Evolutionary conservation across 2,888 invertebrate species (phyloP).

Genomic region (Gnatocerus cornutus): DNA sequence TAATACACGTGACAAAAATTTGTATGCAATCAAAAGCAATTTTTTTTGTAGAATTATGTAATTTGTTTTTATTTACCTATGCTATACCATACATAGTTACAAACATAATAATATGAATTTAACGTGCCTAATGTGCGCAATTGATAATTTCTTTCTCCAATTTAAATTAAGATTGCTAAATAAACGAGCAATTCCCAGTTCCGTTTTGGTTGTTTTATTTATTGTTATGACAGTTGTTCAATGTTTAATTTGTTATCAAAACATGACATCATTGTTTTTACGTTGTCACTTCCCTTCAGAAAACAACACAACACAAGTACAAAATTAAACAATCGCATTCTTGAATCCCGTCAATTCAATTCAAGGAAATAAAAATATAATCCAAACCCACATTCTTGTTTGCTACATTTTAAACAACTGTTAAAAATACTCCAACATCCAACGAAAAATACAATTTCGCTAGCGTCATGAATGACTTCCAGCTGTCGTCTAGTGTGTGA

Average conservation of each 20-base stretch:
- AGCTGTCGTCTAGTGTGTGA: constrained; percentile 16
- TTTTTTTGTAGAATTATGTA: too few species aligned
- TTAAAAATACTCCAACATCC: constrained; percentile 16
- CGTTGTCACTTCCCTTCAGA: neutral
- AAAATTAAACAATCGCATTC: neutral
- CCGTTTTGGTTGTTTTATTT: neutral
- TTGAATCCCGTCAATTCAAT: neutral
- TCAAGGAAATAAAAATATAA: constrained; percentile 3
- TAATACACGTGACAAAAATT: too few species aligned
- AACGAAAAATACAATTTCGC: constrained; percentile 8
- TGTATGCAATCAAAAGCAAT: too few species aligned
- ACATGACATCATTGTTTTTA: neutral
- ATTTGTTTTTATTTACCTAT: too few species aligned
- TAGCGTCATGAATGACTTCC: constrained; percentile 18
- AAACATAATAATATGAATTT: too few species aligned
- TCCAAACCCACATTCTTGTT: constrained; percentile 12
- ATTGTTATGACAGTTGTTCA: constrained; percentile 1
- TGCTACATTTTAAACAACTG: constrained; percentile 5
- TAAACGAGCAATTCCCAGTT: too few species aligned
- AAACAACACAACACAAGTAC: neutral
- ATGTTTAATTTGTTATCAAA: neutral
- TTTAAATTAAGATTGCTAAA: too few species aligned
- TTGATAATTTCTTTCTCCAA: too few species aligned
- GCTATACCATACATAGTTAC: too few species aligned
- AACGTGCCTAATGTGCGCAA: too few species aligned